These are phyloP conservation scores for Meteorus colon DNA, from an alignment of 2,888 invertebrate species.

Conservation along the genomic window DNA sequence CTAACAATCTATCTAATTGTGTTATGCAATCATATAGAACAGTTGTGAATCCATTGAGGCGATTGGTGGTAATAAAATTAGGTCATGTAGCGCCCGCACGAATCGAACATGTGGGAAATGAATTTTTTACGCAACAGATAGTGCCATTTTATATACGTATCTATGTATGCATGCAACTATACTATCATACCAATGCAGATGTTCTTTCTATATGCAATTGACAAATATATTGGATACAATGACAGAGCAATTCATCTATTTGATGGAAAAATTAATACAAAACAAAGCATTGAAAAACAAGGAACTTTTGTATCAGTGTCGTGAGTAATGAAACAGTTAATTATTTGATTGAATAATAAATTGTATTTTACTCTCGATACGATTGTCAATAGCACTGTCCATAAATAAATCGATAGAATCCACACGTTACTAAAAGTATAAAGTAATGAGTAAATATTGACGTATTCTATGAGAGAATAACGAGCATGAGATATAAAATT, in stretches of 20 bases:
- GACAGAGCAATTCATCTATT: neutral
- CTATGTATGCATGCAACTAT: neutral
- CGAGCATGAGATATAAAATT: neutral
- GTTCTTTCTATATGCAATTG: no score
- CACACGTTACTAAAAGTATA: neutral
- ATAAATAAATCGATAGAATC: neutral
- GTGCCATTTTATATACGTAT: neutral
- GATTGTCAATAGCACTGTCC: neutral
- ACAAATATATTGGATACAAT: neutral
- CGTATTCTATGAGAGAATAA: neutral
- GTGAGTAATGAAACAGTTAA: neutral
- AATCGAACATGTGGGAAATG: conserved; percentile 23
- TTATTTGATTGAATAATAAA: neutral
- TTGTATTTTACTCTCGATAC: neutral
- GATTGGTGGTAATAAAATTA: conserved; percentile 26
- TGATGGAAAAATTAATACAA: neutral
- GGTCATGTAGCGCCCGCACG: conserved; percentile 9
- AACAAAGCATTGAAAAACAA: neutral
- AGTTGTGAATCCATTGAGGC: neutral
- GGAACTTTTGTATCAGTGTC: neutral
- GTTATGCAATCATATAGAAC: neutral
- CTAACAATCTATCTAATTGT: neutral
- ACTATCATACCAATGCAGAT: neutral
- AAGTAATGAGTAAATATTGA: neutral
- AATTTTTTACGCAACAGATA: conserved; percentile 26